Percentiles rank a stretch among this genome's conserved stretches.
Evolutionary conservation across 2,797 vertebrate genomes (phyloP).

Genomic region (Sebastes ruberrimus): DNA sequence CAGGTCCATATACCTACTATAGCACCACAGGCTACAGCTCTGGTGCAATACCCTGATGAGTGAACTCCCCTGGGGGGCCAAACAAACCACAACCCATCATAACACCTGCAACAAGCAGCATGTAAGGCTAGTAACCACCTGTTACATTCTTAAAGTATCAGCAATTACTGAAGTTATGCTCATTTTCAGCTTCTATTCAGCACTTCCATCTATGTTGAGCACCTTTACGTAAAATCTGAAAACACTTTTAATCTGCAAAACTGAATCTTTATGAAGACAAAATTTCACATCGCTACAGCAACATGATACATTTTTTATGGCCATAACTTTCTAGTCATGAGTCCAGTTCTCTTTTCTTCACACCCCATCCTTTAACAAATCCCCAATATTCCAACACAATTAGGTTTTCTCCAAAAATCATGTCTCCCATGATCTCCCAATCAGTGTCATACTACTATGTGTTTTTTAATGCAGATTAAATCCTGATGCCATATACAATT

Average conservation of each 20-base stretch:
- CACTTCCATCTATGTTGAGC: not conserved
- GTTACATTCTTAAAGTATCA: constrained; percentile 72
- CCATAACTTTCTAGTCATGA: not conserved
- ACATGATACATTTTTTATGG: not conserved
- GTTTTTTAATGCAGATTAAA: not conserved
- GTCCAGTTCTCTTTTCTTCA: not conserved
- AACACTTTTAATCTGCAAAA: not conserved
- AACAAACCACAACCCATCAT: constrained; percentile 75
- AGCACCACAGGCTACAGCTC: constrained; percentile 41
- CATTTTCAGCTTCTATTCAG: not conserved
- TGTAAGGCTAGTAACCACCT: constrained; percentile 53
- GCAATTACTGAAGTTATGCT: constrained; percentile 52
- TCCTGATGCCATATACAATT: not conserved
- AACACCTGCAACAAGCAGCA: constrained; percentile 72
- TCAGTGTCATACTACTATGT: not conserved
- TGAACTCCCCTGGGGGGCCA: constrained; percentile 45
- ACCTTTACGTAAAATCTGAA: not conserved
- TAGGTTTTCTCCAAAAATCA: not conserved
- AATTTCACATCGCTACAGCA: not conserved
- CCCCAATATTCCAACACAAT: not conserved
- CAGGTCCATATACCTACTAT: constrained; percentile 16
- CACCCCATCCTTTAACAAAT: not conserved
- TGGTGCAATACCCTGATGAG: constrained; percentile 75
- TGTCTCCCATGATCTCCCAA: not conserved
- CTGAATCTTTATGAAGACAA: not conserved